A percentile compares a stretch with the other conserved stretches of the same genome.
These are phyloP conservation scores for Bos indicus DNA, from an alignment of 2,113 vertebrate species.

Conservation along the genomic window DNA sequence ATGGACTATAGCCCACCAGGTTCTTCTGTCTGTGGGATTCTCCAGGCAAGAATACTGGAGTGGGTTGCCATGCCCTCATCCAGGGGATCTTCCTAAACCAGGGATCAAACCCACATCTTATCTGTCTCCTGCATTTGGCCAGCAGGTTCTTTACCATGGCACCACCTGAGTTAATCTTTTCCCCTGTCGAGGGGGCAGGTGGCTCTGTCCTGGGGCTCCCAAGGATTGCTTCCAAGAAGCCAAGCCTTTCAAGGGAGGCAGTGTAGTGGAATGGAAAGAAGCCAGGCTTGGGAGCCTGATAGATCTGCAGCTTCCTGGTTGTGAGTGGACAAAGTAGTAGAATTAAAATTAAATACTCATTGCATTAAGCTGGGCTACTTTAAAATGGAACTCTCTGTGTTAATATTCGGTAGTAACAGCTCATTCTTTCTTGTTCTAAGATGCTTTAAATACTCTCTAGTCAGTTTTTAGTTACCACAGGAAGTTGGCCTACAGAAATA, in stretches of 20 bases:
- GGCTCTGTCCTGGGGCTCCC: neutral
- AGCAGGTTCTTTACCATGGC: neutral
- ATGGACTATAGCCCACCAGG: neutral
- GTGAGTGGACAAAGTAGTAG: neutral
- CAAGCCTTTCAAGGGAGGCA: neutral
- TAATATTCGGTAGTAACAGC: neutral
- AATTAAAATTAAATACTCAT: conserved; percentile 30
- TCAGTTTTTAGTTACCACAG: neutral
- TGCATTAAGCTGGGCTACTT: neutral
- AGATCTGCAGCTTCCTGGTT: neutral
- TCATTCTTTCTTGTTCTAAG: neutral
- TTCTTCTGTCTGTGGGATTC: neutral
- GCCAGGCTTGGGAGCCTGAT: neutral
- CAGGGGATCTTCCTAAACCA: neutral
- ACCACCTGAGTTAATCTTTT: neutral
- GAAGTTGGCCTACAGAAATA: neutral
- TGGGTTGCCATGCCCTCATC: neutral
- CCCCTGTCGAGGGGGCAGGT: neutral
- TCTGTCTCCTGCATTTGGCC: neutral
- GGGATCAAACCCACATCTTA: neutral
- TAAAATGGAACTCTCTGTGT: neutral
- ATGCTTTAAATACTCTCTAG: neutral
- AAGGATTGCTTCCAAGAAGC: neutral
- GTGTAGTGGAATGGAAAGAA: neutral
- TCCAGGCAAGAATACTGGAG: neutral